Conservation (phyloP, 1,140 invertebrate species). For the Paraescarpia echinospica region DNA sequence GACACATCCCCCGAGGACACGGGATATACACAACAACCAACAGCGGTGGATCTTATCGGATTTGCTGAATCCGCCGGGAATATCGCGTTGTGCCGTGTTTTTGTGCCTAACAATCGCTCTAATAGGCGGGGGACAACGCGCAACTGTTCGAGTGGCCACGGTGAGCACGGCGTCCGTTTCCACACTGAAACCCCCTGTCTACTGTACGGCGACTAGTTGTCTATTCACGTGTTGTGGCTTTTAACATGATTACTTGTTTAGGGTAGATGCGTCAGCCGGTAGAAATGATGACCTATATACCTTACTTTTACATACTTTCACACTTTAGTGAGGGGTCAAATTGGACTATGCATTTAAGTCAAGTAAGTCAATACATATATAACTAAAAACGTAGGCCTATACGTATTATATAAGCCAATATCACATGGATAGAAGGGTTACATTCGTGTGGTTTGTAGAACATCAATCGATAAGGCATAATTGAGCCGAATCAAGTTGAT, state of each 20-base stretch:
- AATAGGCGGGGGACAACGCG: background rate
- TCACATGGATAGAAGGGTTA: too few species aligned
- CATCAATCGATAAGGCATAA: too few species aligned
- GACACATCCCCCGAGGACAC: background rate
- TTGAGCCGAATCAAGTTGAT: too few species aligned
- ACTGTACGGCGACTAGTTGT: background rate
- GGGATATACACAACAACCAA: background rate
- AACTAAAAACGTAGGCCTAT: too few species aligned
- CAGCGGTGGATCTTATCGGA: background rate
- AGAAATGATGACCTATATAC: background rate
- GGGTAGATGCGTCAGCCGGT: background rate
- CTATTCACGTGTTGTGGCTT: background rate
- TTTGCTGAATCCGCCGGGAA: background rate
- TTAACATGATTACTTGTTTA: background rate
- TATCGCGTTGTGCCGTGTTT: background rate
- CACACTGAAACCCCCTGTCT: background rate
- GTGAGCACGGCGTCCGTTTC: background rate
- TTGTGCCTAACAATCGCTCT: background rate
- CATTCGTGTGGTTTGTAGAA: too few species aligned
- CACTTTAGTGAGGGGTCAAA: too few species aligned
- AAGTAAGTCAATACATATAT: too few species aligned
- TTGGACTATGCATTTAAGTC: too few species aligned
- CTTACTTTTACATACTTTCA: background rate
- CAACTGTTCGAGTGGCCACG: background rate
- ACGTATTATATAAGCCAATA: too few species aligned